phyloP scores from a whole-genome alignment of 2,113 vertebrate species.

The Gallinago undulata region DNA sequence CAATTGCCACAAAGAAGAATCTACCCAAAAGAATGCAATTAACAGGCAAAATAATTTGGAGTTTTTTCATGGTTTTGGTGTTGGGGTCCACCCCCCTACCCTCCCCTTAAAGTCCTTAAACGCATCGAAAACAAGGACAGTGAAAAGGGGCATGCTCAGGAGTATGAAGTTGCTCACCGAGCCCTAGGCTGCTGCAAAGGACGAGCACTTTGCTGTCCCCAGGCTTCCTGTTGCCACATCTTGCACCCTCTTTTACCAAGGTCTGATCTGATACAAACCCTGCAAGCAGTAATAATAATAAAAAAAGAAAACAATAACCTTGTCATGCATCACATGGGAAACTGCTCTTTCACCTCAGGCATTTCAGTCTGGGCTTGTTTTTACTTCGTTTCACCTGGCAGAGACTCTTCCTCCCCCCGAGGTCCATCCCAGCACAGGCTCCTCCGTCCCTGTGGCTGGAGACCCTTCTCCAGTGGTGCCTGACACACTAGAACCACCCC shows the following conservation, averaged over 20 bases:
- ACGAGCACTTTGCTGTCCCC: background rate
- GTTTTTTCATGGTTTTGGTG: background rate
- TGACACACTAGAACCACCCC: background rate
- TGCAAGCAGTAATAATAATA: background rate
- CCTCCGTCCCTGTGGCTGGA: background rate
- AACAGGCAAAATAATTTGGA: background rate
- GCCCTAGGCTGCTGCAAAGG: too few relatives aligned
- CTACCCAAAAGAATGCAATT: background rate
- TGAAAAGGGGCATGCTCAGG: background rate
- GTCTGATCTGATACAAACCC: background rate
- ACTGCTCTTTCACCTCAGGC: background rate
- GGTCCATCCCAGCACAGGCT: background rate
- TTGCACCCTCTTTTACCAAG: background rate
- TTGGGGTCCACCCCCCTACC: too few relatives aligned
- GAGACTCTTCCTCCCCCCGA: background rate
- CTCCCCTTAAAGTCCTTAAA: background rate
- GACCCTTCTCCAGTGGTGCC: background rate
- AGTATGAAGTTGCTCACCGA: background rate
- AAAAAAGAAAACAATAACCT: background rate
- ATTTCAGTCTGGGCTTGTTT: background rate
- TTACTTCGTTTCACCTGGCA: background rate
- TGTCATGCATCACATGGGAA: background rate
- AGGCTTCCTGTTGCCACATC: background rate
- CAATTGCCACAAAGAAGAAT: background rate
- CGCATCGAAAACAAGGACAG: background rate